phyloP scores from a whole-genome alignment of 2,797 vertebrate genomes.

The Pygocentrus nattereri region DNA sequence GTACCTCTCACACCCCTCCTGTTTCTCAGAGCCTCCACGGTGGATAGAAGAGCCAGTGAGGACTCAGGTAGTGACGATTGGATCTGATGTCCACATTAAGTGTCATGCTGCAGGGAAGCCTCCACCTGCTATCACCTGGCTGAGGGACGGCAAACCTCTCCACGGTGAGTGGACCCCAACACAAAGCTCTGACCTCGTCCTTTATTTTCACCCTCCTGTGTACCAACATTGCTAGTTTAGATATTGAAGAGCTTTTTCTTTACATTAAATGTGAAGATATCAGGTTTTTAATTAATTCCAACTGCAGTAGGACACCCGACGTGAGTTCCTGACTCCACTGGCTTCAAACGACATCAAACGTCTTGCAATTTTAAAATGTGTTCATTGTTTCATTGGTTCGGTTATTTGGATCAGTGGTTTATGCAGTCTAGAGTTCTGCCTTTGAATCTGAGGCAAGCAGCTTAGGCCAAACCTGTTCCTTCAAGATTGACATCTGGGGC shows the following conservation, averaged over 20 bases:
- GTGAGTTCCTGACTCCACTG: no score
- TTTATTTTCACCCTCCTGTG: not conserved
- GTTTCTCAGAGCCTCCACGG: conserved; percentile 84
- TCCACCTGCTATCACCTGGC: conserved; percentile 86
- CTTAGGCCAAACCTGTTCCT: not conserved
- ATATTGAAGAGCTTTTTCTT: not conserved
- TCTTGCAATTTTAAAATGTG: not conserved
- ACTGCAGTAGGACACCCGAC: no score
- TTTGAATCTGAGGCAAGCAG: not conserved
- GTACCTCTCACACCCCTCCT: conserved; percentile 43
- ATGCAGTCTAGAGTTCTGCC: not conserved
- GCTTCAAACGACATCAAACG: not conserved
- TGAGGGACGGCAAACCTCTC: conserved; percentile 83
- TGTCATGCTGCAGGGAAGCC: conserved; percentile 90
- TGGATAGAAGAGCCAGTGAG: conserved; percentile 85
- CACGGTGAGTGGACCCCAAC: conserved; percentile 75
- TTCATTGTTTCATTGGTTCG: not conserved
- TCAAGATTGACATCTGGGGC: not conserved
- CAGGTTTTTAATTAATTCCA: not conserved
- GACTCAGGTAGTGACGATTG: conserved; percentile 81
- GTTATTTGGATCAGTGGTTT: not conserved
- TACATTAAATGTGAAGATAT: not conserved
- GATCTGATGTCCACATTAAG: conserved; percentile 83
- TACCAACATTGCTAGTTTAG: not conserved
- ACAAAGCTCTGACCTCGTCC: conserved; percentile 20